Base-by-base conservation (phyloP, 2,888 invertebrate species). In the Abscondita cerata region DNA sequence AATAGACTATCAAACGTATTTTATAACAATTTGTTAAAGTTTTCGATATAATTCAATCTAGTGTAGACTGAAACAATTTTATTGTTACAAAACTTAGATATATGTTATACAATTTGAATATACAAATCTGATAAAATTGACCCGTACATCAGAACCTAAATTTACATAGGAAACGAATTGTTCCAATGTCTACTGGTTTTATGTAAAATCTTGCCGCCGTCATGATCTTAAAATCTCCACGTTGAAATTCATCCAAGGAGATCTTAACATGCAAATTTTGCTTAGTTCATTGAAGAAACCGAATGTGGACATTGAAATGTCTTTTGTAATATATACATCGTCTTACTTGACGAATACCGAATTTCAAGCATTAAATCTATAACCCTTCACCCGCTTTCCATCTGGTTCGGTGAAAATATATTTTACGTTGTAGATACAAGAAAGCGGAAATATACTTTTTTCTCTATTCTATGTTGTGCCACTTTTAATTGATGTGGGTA, bases 21-120 rank as follows among this genome's bases (percentile, higher is more conserved):
- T 76, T 75, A 75, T 75, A 76, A 75, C 76, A 78, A 78, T 78
- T 78, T 78, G 78, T 76, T 77, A 77, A 77, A 75, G 69, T 73
- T 72, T 74, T 74, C 70, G 68, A 73, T 70, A 75, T 76, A 77
- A 77, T 68, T 78, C 77, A 76, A 77, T 78, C 78, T 70, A 72
- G 70, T 73, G 73, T 73, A 34, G 62, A 59, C 65, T 66, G 74
- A 65, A 72, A 73, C 75, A 73, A 74, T 70, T 70, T 75, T 73
- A 75, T 76, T 75, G 77, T 76, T 78, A 73, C 75, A 70, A 72
- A 66, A 62, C 44, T 52, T 68, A 73, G 78, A 78, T 78, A 76
- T 74, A 72, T 70, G 62, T 72, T 66, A 73, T 68, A 58, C 70
- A 65, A 73, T 73, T 73, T 72, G 73, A 75, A 74, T 75, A 71